Evolutionary conservation across 2,113 vertebrate genomes (phyloP).

Genomic region (Nicator chloris): DNA sequence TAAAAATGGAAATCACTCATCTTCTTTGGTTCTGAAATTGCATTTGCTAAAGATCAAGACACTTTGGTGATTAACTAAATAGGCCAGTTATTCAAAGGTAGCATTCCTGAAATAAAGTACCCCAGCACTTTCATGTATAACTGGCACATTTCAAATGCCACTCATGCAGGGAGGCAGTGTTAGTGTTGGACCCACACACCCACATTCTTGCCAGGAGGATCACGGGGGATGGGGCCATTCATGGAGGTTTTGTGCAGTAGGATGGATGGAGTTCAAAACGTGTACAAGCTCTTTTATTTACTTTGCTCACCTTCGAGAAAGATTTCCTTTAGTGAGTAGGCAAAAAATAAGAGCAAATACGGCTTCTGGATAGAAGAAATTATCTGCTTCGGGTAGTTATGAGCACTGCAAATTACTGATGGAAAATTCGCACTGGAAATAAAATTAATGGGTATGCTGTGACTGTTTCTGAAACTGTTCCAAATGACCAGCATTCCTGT

Average conservation of each 20-base stretch:
- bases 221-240: fast-evolving
- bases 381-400: background rate
- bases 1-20: background rate
- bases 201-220: background rate
- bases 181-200: background rate
- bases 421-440: slow-evolving; percentile 5
- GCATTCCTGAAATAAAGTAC: background rate
- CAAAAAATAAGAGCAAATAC: background rate
- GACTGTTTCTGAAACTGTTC: background rate
- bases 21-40: background rate
- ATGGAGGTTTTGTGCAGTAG: background rate
- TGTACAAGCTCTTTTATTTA: background rate
- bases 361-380: background rate
- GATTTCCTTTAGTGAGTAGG: background rate
- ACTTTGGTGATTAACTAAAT: background rate
- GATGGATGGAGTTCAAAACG: background rate
- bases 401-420: background rate
- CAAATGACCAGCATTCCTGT: background rate
- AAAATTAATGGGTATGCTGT: background rate
- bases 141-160: background rate
- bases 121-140: background rate
- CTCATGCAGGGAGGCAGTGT: background rate
- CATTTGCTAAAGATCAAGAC: background rate
- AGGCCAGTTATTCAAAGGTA: background rate
- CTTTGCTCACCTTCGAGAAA: background rate